Percentiles rank a stretch among this genome's conserved stretches.
Evolutionary conservation across 1,140 invertebrate genomes (phyloP).

Genomic region (Calephelis nemesis): DNA sequence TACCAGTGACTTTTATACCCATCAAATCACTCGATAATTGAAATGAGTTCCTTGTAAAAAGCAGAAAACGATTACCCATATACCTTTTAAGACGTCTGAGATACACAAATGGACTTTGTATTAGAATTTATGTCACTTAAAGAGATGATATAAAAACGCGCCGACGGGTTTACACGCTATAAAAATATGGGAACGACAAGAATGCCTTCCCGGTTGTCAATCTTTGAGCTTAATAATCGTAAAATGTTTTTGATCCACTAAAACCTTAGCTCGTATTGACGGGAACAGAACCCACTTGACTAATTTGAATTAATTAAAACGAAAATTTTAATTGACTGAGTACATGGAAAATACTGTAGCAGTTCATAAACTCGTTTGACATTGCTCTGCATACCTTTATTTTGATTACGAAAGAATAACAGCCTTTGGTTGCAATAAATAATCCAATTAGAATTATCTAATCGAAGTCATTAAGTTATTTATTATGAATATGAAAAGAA

Average conservation of each 20-base stretch:
- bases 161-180: constrained; percentile 76
- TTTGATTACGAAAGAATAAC: constrained; percentile 6
- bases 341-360: constrained; percentile 9
- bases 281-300: constrained; percentile 16
- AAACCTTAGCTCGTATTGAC: constrained; percentile 21
- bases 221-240: constrained; percentile 74
- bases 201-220: constrained; percentile 75
- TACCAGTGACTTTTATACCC: constrained; percentile 68
- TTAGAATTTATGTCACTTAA: constrained; percentile 79
- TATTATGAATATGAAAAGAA: background rate
- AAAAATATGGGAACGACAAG: constrained; percentile 76
- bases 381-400: background rate
- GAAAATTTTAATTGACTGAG: constrained; percentile 9
- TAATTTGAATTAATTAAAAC: constrained; percentile 18
- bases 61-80: constrained; percentile 75
- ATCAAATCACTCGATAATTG: constrained; percentile 75
- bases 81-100: constrained; percentile 77
- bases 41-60: constrained; percentile 78
- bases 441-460: constrained; percentile 2
- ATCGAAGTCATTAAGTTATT: constrained; percentile 11
- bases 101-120: constrained; percentile 78
- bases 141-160: constrained; percentile 74
- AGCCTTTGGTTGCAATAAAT: constrained; percentile 3
- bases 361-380: constrained; percentile 5
- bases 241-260: constrained; percentile 73